These are phyloP conservation scores for Eutrigla gurnardus DNA, from an alignment of 2,797 vertebrate species.

Conservation along the genomic window DNA sequence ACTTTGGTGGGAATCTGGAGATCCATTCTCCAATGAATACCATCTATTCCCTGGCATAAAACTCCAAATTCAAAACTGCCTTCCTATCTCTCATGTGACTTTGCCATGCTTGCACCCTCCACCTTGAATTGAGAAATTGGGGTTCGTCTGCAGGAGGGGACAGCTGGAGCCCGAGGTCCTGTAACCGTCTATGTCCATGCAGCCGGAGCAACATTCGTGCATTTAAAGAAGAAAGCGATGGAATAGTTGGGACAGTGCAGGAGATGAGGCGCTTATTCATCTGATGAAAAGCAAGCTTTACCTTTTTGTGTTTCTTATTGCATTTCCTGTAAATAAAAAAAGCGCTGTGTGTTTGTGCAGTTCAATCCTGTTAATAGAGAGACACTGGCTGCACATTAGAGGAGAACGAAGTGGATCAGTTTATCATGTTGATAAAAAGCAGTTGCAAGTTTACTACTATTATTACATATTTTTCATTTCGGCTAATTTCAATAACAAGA, in stretches of 20 bases:
- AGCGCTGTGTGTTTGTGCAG: slow-evolving; percentile 14
- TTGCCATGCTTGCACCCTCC: slow-evolving; percentile 10
- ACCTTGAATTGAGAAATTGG: slow-evolving; percentile 6
- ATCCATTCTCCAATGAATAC: slow-evolving; percentile 93
- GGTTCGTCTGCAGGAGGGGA: slow-evolving; percentile 24
- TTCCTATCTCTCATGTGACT: slow-evolving; percentile 20
- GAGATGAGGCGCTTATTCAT: slow-evolving; percentile 27
- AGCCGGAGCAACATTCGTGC: slow-evolving; percentile 13
- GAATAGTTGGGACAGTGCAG: slow-evolving; percentile 27
- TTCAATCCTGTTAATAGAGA: slow-evolving; percentile 40
- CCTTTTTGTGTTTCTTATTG: slow-evolving; percentile 30
- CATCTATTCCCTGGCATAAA: slow-evolving; percentile 94
- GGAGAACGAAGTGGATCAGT: slow-evolving; percentile 57
- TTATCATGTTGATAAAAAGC: slow-evolving; percentile 82
- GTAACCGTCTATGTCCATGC: slow-evolving; percentile 20
- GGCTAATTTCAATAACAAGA: slow-evolving; percentile 40
- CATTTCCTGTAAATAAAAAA: slow-evolving; percentile 49
- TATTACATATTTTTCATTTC: slow-evolving; percentile 19
- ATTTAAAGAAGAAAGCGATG: slow-evolving; percentile 25
- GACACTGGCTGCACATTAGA: slow-evolving; percentile 39
- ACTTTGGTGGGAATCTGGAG: slow-evolving; percentile 92
- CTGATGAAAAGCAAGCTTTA: slow-evolving; percentile 30
- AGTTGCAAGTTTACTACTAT: slow-evolving; percentile 36
- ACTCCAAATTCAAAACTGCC: neutral
- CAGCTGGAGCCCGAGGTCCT: slow-evolving; percentile 19